phyloP scores from a whole-genome alignment of 1,140 invertebrate genomes.

The Drosophila nasuta region DNA sequence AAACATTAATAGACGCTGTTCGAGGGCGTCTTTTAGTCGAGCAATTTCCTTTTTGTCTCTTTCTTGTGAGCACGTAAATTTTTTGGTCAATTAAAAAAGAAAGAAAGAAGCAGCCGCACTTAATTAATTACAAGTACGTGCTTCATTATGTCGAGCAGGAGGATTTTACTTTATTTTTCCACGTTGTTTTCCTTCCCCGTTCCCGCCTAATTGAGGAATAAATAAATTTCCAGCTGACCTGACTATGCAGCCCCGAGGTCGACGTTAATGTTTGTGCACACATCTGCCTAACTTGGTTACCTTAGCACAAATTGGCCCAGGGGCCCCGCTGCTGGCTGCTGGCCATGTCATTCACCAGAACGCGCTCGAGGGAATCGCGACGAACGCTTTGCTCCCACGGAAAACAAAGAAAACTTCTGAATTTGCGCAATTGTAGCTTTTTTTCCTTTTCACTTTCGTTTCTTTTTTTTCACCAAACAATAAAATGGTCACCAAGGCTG shows the following conservation, averaged over 20 bases:
- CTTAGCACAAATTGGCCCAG: constrained; percentile 69
- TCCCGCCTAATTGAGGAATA: constrained; percentile 67
- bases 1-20: not conserved
- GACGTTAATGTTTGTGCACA: constrained; percentile 62
- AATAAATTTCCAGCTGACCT: constrained; percentile 79
- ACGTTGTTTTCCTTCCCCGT: not conserved
- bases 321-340: constrained; percentile 25
- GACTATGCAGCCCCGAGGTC: constrained; percentile 28
- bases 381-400: constrained; percentile 19
- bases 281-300: constrained; percentile 54
- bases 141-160: constrained; percentile 65
- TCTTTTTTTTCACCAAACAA: constrained; percentile 58
- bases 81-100: constrained; percentile 66
- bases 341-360: constrained; percentile 64
- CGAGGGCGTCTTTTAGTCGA: not conserved
- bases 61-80: constrained; percentile 45
- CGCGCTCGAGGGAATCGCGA: constrained; percentile 67
- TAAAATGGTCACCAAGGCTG: constrained; percentile 73
- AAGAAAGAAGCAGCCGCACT: constrained; percentile 67
- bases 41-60: not conserved
- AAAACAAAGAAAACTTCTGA: constrained; percentile 69
- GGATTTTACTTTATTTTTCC: constrained; percentile 8
- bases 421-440: constrained; percentile 72
- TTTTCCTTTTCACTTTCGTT: not conserved
- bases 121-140: constrained; percentile 80